These are phyloP conservation scores for Parauchenoglanis punctatus DNA, from an alignment of 2,797 vertebrate species.

Conservation along the genomic window DNA sequence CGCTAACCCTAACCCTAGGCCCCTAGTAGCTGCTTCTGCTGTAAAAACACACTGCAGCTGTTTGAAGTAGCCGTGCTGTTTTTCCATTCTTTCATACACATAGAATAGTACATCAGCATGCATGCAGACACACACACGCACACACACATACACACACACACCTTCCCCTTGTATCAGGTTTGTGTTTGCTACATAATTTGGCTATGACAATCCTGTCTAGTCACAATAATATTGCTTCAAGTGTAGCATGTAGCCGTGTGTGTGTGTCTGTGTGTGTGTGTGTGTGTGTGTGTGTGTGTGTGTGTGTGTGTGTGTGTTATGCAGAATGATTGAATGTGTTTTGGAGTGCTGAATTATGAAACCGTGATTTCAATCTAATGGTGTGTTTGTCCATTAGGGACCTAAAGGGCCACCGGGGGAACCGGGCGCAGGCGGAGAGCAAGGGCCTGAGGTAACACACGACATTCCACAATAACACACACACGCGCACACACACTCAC, in stretches of 20 bases:
- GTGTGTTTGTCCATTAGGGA: slow-evolving; percentile 78
- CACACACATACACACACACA: slow-evolving; percentile 25
- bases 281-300: slow-evolving; percentile 1
- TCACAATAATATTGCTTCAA: background rate
- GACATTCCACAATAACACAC: background rate
- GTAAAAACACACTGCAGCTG: slow-evolving; percentile 6
- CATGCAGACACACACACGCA: background rate
- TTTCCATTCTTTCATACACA: slow-evolving; percentile 42
- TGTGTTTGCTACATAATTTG: background rate
- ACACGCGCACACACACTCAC: background rate
- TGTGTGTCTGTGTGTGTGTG: background rate
- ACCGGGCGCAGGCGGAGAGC: slow-evolving; percentile 84
- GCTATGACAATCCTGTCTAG: background rate
- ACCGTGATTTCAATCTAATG: background rate
- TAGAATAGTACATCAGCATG: background rate
- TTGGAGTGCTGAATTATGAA: background rate
- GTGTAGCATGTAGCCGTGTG: background rate
- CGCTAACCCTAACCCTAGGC: background rate
- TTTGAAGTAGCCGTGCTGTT: slow-evolving; percentile 31
- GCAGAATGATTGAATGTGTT: background rate
- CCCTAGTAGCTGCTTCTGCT: slow-evolving; percentile 4
- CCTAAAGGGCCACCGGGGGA: slow-evolving; percentile 86
- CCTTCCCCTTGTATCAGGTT: background rate
- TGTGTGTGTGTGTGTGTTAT: slow-evolving; percentile 13
- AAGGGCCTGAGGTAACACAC: slow-evolving; percentile 83